Base-by-base conservation (phyloP, 1,140 invertebrate genomes). In the Pseudoatta argentina region DNA sequence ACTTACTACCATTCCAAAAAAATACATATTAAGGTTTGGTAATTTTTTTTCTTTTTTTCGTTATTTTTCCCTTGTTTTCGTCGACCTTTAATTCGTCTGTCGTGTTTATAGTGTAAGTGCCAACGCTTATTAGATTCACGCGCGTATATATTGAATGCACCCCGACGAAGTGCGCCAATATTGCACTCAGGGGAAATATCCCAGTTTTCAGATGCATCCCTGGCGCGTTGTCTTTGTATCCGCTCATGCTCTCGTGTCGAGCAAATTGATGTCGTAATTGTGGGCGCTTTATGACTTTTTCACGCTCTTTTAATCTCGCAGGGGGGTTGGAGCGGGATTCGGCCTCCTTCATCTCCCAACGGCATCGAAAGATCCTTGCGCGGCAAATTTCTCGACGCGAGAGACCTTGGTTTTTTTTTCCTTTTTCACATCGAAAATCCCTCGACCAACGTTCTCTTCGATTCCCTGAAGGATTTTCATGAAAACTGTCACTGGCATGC, bases 261-360 rank as follows among this genome's bases (percentile, higher is more conserved):
- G 24, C 67, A 79, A 90, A 90, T 90, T 87, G 85, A 78, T 78
- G 64, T 78, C 39, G 89, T 87, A 91, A 91, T 91, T 86, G 89
- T 69, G 64, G 57, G 16, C 85, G 71, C 67, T 91, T 91, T 89
- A 89, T 91, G 86, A 86, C 87, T 91, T 91, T 91, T 91, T 91
- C 86, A 91, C 72, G 72, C 48, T 30, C 30, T 61, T 67, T 18
- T 57, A 39, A 44, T 18, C 6, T 63, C 53, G 55, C 53, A 3
- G 76, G 73, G 39, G 73, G 73, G 83, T 75, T 59, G 59, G 48
- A 30, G 75, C 51, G 59, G 51, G 78, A 89, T 72, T 82, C 39
- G 53, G 1, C 14, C 48, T 6, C n/a, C 12, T 24, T 82, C 57
- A n/a, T 61, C 34, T 48, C 24, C 55, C 39, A 61, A 51, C 14